Evolutionary conservation across 2,113 vertebrate genomes (phyloP).

Genomic region (human (Homo sapiens)): DNA sequence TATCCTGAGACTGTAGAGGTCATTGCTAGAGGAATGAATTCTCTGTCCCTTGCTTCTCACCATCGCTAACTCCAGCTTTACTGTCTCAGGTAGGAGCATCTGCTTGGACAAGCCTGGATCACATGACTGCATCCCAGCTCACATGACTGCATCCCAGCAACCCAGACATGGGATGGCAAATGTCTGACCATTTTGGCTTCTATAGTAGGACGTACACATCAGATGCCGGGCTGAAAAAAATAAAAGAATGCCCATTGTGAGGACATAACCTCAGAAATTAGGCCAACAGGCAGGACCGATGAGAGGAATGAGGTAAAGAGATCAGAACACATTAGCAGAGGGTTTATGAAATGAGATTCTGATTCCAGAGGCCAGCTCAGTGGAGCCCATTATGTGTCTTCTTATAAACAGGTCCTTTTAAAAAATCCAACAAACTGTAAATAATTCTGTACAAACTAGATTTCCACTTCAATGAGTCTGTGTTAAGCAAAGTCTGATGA

Average conservation of each 20-base stretch:
- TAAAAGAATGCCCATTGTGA: neutral
- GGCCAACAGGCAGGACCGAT: neutral
- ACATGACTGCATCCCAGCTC: neutral
- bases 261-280: neutral
- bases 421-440: conserved; percentile 42
- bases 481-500: conserved; percentile 46
- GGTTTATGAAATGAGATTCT: neutral
- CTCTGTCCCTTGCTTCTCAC: neutral
- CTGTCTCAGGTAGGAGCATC: neutral
- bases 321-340: neutral
- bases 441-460: conserved; percentile 58
- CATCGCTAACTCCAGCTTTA: neutral
- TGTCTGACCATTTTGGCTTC: neutral
- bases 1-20: neutral
- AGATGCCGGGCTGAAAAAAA: neutral
- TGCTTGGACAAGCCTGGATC: neutral
- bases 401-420: neutral
- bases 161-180: neutral
- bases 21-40: neutral
- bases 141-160: neutral
- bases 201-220: neutral
- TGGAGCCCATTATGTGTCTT: neutral
- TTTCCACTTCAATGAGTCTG: conserved; percentile 42
- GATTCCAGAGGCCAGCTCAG: neutral
- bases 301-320: neutral